A percentile compares a stretch with the other conserved stretches of the same genome.
phyloP scores from a whole-genome alignment of 2,797 vertebrate species.

The Macrochelys suwanniensis region DNA sequence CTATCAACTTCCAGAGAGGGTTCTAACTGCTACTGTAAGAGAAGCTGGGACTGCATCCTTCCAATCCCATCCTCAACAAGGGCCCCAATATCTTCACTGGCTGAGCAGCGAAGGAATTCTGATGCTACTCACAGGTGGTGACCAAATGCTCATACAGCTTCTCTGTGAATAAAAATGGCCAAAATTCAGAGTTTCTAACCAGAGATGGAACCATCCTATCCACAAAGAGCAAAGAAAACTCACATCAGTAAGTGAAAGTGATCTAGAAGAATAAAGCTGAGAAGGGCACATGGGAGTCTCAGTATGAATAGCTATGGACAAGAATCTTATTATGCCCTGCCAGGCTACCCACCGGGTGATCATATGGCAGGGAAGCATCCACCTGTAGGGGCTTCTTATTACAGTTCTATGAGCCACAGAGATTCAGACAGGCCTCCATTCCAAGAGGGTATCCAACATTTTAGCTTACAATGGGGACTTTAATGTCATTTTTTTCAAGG shows the following conservation, averaged over 20 bases:
- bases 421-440: not conserved
- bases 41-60: not conserved
- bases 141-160: too few relatives aligned
- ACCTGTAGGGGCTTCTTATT: not conserved
- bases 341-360: not conserved
- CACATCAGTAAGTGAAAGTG: not conserved
- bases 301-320: not conserved
- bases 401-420: not conserved
- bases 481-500: not conserved
- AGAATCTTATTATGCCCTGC: not conserved
- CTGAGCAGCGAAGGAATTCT: too few relatives aligned
- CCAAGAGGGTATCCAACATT: accelerated
- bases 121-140: too few relatives aligned
- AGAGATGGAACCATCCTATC: not conserved
- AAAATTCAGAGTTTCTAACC: not conserved
- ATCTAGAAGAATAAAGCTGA: not conserved
- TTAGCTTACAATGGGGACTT: not conserved
- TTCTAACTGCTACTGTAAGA: not conserved
- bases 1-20: not conserved
- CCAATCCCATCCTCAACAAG: too few relatives aligned
- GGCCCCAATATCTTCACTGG: too few relatives aligned
- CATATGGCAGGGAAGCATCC: not conserved
- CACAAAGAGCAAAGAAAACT: too few relatives aligned
- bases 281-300: not conserved
- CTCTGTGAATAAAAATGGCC: not conserved